A percentile compares a stretch with the other conserved stretches of the same genome.
phyloP scores from a whole-genome alignment of 2,113 vertebrate genomes.

The Sebastes schlegelii region DNA sequence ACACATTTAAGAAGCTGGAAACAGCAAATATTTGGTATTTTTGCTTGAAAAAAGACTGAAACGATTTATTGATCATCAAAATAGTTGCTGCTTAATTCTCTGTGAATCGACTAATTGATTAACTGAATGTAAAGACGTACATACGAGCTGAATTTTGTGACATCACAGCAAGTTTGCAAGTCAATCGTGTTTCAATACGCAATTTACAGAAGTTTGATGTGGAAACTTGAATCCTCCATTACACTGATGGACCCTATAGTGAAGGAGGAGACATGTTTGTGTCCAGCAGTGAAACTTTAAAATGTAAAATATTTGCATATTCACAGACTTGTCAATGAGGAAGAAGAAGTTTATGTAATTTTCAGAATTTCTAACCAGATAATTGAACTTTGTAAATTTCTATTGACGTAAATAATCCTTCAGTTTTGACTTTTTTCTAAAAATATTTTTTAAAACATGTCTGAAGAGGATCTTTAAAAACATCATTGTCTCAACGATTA shows the following conservation, averaged over 20 bases:
- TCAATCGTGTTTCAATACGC: too few relatives aligned
- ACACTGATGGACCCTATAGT: not conserved
- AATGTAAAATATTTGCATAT: not conserved
- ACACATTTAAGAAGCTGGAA: not conserved
- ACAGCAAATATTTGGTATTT: too few relatives aligned
- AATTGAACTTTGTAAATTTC: not conserved
- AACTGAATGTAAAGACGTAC: not conserved
- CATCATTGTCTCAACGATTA: not conserved
- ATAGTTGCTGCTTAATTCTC: not conserved
- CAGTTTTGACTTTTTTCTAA: too few relatives aligned
- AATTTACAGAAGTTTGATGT: not conserved
- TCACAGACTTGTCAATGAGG: not conserved
- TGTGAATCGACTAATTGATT: not conserved
- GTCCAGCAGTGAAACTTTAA: not conserved
- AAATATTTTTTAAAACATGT: not conserved
- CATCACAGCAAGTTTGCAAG: too few relatives aligned
- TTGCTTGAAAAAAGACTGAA: not conserved
- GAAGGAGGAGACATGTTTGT: too few relatives aligned
- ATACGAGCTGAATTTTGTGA: too few relatives aligned
- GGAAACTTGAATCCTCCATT: too few relatives aligned
- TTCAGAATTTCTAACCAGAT: too few relatives aligned
- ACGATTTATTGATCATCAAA: not conserved
- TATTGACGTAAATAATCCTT: not conserved
- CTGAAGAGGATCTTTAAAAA: not conserved
- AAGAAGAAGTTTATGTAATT: not conserved